phyloP scores from a whole-genome alignment of 2,113 vertebrate species.

The Microcebus murinus region DNA sequence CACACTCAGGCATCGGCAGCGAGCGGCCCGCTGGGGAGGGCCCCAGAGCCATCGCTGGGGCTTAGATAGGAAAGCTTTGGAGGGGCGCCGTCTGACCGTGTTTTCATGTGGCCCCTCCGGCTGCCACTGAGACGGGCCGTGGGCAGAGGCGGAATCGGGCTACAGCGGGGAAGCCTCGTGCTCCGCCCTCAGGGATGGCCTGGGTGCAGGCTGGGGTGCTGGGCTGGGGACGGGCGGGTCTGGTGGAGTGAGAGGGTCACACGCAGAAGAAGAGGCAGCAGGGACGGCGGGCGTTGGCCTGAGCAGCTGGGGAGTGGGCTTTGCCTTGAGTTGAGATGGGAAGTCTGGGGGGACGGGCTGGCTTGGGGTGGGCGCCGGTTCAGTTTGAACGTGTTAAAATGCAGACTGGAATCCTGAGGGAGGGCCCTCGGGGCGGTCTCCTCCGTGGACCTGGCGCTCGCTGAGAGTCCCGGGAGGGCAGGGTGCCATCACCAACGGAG shows the following conservation, averaged over 20 bases:
- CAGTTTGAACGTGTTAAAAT: rapidly evolving
- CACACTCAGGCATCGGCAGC: not conserved
- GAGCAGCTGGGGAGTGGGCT: not conserved
- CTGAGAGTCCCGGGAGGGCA: not conserved
- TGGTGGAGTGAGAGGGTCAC: not conserved
- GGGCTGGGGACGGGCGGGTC: not conserved
- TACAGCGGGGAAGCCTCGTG: no score
- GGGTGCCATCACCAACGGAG: not conserved
- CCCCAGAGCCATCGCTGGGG: rapidly evolving
- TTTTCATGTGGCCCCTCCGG: not conserved
- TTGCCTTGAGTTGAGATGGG: not conserved
- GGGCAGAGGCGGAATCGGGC: no score
- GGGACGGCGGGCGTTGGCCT: not conserved
- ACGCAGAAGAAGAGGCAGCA: no score
- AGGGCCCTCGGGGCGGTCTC: not conserved
- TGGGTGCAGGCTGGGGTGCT: not conserved
- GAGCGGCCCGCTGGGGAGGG: not conserved
- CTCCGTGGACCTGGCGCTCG: rapidly evolving
- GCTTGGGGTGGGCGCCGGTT: not conserved
- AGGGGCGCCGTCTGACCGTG: not conserved
- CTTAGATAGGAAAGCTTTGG: not conserved
- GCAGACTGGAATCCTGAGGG: not conserved
- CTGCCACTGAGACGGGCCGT: no score
- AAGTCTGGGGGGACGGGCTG: not conserved
- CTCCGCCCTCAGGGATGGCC: rapidly evolving